Evolutionary conservation across 2,113 vertebrate genomes (phyloP).

Genomic region (Oryzias curvinotus): DNA sequence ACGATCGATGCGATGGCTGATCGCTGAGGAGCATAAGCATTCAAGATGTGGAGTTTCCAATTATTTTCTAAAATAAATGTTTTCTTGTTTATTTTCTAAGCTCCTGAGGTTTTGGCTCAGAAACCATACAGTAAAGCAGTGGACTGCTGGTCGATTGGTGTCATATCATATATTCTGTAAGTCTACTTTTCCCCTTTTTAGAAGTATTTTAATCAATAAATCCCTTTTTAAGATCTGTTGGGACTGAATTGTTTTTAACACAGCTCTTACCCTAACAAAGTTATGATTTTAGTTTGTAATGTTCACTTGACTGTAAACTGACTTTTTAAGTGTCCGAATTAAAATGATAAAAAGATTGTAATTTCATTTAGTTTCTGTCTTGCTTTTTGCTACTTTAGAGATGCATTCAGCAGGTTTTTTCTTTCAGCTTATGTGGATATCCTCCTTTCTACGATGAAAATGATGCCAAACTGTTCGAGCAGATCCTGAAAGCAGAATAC

Average conservation of each 20-base stretch:
- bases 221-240: too few species aligned
- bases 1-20: too few species aligned
- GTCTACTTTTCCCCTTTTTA: conserved; percentile 49
- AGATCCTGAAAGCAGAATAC: conserved; percentile 94
- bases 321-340: too few species aligned
- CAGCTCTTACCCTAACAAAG: too few species aligned
- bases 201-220: neutral
- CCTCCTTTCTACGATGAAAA: conserved; percentile 98
- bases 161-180: conserved; percentile 96
- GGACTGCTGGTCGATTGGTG: conserved; percentile 98
- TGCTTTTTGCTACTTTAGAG: neutral
- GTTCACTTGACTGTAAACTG: too few species aligned
- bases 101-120: conserved; percentile 95
- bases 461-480: conserved; percentile 95
- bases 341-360: too few species aligned
- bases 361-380: neutral
- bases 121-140: conserved; percentile 98
- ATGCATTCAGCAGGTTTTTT: neutral
- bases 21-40: too few species aligned
- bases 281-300: too few species aligned
- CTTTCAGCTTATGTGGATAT: conserved; percentile 90
- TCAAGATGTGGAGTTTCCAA: too few species aligned
- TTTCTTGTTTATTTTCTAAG: conserved; percentile 64
- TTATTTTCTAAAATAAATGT: too few species aligned
- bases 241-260: too few species aligned